Evolutionary conservation across 2,113 vertebrate species (phyloP).

Genomic region (Myodes glareolus): DNA sequence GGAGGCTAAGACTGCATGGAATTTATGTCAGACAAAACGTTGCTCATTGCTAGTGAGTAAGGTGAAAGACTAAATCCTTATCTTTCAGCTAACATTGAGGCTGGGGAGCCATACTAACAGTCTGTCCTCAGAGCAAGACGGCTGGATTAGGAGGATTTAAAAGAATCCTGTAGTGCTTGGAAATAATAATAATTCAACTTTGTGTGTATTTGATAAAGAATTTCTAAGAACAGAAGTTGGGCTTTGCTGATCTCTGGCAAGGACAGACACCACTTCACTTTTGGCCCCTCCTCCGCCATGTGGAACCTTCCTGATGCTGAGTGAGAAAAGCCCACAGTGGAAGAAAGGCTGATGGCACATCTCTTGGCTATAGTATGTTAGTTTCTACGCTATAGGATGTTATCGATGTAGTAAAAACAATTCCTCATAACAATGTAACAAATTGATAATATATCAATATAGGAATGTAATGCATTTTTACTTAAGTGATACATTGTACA

Average conservation of each 20-base stretch:
- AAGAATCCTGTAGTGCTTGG: not conserved
- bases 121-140: not conserved
- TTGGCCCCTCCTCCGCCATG: not conserved
- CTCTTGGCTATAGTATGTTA: not conserved
- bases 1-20: not conserved
- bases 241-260: not conserved
- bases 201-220: not conserved
- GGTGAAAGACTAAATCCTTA: not conserved
- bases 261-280: not conserved
- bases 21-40: not conserved
- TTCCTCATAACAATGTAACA: not conserved
- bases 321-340: not conserved
- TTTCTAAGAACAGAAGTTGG: not conserved
- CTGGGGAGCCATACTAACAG: not conserved
- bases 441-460: too few species aligned
- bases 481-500: not conserved
- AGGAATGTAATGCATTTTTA: not conserved
- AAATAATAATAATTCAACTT: not conserved
- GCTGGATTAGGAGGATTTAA: not conserved
- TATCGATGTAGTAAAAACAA: not conserved
- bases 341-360: not conserved
- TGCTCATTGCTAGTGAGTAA: not conserved
- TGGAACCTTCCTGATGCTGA: not conserved
- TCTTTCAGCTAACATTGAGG: not conserved
- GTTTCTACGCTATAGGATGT: not conserved